Evolutionary conservation across 2,888 invertebrate genomes (phyloP), one percentile per base, ranked within the genome.

Genomic region (Pteria penguin): DNA sequence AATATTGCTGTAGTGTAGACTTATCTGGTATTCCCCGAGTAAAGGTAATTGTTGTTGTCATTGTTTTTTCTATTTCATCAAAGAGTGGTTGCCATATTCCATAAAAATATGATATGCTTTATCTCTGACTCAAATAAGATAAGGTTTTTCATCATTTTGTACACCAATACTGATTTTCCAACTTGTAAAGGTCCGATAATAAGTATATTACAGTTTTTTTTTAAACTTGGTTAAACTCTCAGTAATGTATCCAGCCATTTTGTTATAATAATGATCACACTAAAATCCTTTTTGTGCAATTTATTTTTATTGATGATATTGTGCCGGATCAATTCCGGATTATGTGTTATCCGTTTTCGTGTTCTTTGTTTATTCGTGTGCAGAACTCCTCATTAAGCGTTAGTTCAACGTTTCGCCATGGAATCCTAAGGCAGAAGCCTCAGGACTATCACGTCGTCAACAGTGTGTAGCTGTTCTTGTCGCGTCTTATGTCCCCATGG

Each of bases 21-120:
- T 77, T 73, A 18, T 72, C 29, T 3, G 77, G 77, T 24, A 77
- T 22, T 14, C 77, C 77, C 11, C 73, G 55, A 33, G 61, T 31
- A 55, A 73, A 73, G n/a, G 52, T 62, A 4, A 77, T 54, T n/a
- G 62, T 33, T n/a, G 45, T 4, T 33, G 72, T 36, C n/a, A 29
- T 33, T 26, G 4, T 36, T 57, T 69, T 63, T 65, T 72, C 72
- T 14, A 60, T 24, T 4, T 70, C 69, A 36, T 36, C 58, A 63
- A 22, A 4, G 22, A 32, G 22, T n/a, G 63, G 33, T n/a, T 63
- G 63, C 63, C 63, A 63, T 8, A 57, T 57, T 57, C 57, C 57
- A n/a, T 24, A 57, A 11, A 22, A 22, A 57, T 57, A 57, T n/a
- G 22, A 63, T 24, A 63, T 63, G 63, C 26, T 61, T 63, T 1